Evolutionary conservation across 2,888 invertebrate genomes (phyloP).

Genomic region (Zaprionus lineosus): DNA sequence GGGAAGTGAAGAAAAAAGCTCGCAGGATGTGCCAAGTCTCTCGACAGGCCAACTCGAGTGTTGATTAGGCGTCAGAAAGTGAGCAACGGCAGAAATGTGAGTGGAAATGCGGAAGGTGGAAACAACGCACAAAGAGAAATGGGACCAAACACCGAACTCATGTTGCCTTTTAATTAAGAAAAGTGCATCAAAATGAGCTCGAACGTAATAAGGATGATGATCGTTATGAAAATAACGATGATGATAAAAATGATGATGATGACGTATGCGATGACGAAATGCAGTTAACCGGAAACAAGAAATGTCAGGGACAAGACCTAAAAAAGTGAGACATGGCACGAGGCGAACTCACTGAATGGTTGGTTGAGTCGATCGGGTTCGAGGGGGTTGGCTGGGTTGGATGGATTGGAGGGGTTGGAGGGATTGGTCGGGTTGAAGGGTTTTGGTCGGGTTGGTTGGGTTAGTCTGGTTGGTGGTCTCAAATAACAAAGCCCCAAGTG

Average conservation of each 20-base stretch:
- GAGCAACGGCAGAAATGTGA: slow-evolving; percentile 30
- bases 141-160: slow-evolving; percentile 33
- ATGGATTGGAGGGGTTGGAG: slow-evolving; percentile 11
- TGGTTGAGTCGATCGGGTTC: slow-evolving; percentile 1
- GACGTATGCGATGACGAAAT: slow-evolving; percentile 54
- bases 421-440: neutral
- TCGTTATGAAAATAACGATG: too few species aligned
- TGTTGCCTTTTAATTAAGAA: slow-evolving; percentile 58
- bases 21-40: too few species aligned
- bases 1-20: too few species aligned
- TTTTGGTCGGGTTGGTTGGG: neutral
- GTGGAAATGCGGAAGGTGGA: slow-evolving; percentile 25
- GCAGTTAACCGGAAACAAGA: slow-evolving; percentile 56
- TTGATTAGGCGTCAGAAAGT: slow-evolving; percentile 43
- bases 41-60: slow-evolving; percentile 10
- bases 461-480: slow-evolving; percentile 36
- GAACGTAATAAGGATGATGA: too few species aligned
- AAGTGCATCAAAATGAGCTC: slow-evolving; percentile 51
- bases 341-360: neutral
- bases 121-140: slow-evolving; percentile 1
- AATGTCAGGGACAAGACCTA: slow-evolving; percentile 20
- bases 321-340: slow-evolving; percentile 21
- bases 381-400: neutral
- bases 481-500: slow-evolving; percentile 49
- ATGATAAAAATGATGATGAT: too few species aligned